Base-by-base conservation (phyloP, 2,113 vertebrate genomes). In the Orycteropus afer region DNA sequence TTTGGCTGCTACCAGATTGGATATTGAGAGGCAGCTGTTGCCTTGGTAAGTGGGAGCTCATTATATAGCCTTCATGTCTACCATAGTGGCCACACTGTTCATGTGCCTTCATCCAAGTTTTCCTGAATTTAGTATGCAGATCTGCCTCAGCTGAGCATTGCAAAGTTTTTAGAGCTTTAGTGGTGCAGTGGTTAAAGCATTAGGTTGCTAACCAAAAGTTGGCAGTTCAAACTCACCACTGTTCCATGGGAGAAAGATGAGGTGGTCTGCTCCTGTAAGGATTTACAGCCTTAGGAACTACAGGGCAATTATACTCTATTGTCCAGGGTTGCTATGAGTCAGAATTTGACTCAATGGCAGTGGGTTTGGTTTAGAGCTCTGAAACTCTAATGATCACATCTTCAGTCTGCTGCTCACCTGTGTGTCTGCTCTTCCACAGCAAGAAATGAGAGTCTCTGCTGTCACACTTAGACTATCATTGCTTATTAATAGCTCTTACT, bases 371-470 rank as follows among this genome's bases (percentile, higher is more conserved):
- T n/a, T n/a, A n/a, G n/a, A n/a, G n/a, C n/a, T n/a, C 71, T 65
- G 8, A 18, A 32, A 51, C 42, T 65, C 23, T 67, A 78, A 53
- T 23, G 55, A 87, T 82, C 69, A 92, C 55, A 53, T 67, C 84
- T 88, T 77, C 13, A 63, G n/a, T 88, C 53, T 53, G 57, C 57
- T 67, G 18, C 57, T 85, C 42, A 61, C 20, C 73, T 82, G 3
- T 90, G 22, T 65, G n/a, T n/a, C 71, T 67, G 53, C 15, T 76
- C 53, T 90, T 73, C 13, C 47, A 86, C 25, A 82, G 74, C 40
- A 79, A 86, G 69, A 94, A 94, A 86, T 78, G 65, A 49, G 59
- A 53, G 45, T 23, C 47, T 82, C 79, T 76, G 69, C 80, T 67
- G 71, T 65, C 29, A 82, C 32, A 53, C 76, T 18, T 25, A 61